Evolutionary conservation across 2,888 invertebrate species (phyloP), one percentile per base, ranked within the genome.

Genomic region (Geotrupes spiniger): DNA sequence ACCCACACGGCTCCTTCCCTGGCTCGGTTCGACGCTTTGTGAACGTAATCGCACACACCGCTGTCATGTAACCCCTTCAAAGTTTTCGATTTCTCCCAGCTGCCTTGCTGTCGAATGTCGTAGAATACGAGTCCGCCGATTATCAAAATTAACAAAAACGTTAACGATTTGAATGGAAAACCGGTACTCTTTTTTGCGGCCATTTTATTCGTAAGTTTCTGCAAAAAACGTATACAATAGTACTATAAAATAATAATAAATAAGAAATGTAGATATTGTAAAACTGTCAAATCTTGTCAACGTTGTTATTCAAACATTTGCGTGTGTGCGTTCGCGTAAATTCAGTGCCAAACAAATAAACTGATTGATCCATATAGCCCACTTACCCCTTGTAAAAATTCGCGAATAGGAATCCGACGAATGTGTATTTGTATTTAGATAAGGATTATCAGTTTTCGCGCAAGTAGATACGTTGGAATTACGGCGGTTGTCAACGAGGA

Each of bases 11-110:
- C 78, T 21, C 82, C 78, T 1, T 81, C 76, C 56, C 82, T 75
- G 0, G 81, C 74, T 52, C 77, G 78, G 61, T 80, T 78, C 78
- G 83, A 82, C 2, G 78, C 82, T 51, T 76, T 76, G 57, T 85
- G 81, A 42, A 81, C 81, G 58, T 83, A 81, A 41, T 81, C 82
- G 50, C 82, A 66, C 21, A 83, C 71, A 26, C 87, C 87, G 25
- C 80, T 78, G 59, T 83, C 81, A 60, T 82, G 82, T 58, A 88
- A 71, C 31, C 82, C 72, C 59, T 78, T 79, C 31, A 82, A 85
- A 4, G 83, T 83, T 58, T 78, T 74, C 33, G 87, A 86, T 57
- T 82, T 79, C 61, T 84, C 80, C 74, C 88, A 87, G 52, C 84
- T 84, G 47, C 80, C 80, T 62, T 82, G 78, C 53, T 75, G 78